Evolutionary conservation across 1,140 invertebrate species (phyloP).

Genomic region (Cotesia glomerata): DNA sequence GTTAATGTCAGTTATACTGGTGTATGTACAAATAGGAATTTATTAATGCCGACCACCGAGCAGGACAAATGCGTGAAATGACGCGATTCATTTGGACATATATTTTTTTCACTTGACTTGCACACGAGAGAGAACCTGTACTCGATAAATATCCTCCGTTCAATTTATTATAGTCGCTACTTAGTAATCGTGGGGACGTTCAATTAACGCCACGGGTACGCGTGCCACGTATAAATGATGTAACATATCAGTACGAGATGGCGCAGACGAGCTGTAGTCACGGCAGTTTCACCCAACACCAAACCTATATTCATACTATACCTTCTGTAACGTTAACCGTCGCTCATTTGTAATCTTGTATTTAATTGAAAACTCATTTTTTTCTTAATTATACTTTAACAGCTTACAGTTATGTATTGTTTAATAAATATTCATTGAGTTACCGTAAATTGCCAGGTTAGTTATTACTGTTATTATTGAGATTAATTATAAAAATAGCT

Average conservation of each 20-base stretch:
- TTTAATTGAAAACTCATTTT: slow-evolving; percentile 1
- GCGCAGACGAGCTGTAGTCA: slow-evolving; percentile 21
- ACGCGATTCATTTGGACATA: slow-evolving; percentile 41
- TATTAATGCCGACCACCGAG: slow-evolving; percentile 55
- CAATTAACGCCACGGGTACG: slow-evolving; percentile 45
- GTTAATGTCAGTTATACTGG: slow-evolving; percentile 46
- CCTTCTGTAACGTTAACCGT: slow-evolving; percentile 6
- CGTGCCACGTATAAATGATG: slow-evolving; percentile 29
- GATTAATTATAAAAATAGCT: too few species aligned
- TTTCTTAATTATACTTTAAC: too few species aligned
- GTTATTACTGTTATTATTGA: too few species aligned
- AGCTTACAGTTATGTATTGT: too few species aligned
- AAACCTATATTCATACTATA: not conserved
- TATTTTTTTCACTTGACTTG: not conserved
- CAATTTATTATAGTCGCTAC: slow-evolving; percentile 54
- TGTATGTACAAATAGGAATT: slow-evolving; percentile 27
- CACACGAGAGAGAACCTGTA: slow-evolving; percentile 35
- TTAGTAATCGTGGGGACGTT: slow-evolving; percentile 48
- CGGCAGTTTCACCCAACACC: not conserved
- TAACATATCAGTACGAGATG: slow-evolving; percentile 31
- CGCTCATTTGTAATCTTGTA: not conserved
- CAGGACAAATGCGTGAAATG: slow-evolving; percentile 41
- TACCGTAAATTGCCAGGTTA: too few species aligned
- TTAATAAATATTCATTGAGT: too few species aligned
- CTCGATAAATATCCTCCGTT: slow-evolving; percentile 58